A percentile compares a stretch with the other conserved stretches of the same genome.
These are phyloP conservation scores for Mercenaria mercenaria DNA, from an alignment of 1,140 invertebrate genomes.

Conservation along the genomic window DNA sequence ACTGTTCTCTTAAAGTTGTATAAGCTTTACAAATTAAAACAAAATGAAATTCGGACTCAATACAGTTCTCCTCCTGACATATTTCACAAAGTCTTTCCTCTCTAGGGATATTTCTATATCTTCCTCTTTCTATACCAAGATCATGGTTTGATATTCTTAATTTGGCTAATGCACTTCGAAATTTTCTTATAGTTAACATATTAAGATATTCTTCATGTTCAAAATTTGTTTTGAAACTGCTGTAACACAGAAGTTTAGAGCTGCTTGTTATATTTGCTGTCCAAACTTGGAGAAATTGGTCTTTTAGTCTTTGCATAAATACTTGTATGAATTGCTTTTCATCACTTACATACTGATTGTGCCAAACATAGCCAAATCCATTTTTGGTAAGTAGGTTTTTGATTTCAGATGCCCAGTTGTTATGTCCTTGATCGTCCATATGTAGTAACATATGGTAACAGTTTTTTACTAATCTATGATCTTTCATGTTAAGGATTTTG, in stretches of 20 bases:
- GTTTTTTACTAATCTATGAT: not conserved
- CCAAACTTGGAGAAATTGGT: not conserved
- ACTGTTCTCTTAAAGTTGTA: too few relatives aligned
- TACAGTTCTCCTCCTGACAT: too few relatives aligned
- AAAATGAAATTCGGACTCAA: too few relatives aligned
- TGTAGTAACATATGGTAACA: constrained; percentile 8
- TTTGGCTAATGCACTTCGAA: too few relatives aligned
- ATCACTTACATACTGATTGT: not conserved
- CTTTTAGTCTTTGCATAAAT: not conserved
- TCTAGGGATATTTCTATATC: too few relatives aligned
- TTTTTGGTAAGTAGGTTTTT: not conserved
- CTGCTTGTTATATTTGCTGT: not conserved
- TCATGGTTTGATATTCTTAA: too few relatives aligned
- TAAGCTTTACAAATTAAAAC: too few relatives aligned
- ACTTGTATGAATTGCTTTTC: not conserved
- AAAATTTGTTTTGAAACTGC: too few relatives aligned
- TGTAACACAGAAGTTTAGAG: not conserved
- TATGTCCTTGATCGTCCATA: not conserved
- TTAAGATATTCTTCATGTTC: too few relatives aligned
- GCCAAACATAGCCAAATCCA: constrained; percentile 16
- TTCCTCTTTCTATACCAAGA: too few relatives aligned
- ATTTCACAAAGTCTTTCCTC: too few relatives aligned
- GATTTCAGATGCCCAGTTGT: not conserved
- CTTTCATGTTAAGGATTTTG: not conserved
- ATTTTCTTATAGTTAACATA: too few relatives aligned